Evolutionary conservation across 2,113 vertebrate species (phyloP), one percentile per base, ranked within the genome.

Genomic region (Oncorhynchus masou): DNA sequence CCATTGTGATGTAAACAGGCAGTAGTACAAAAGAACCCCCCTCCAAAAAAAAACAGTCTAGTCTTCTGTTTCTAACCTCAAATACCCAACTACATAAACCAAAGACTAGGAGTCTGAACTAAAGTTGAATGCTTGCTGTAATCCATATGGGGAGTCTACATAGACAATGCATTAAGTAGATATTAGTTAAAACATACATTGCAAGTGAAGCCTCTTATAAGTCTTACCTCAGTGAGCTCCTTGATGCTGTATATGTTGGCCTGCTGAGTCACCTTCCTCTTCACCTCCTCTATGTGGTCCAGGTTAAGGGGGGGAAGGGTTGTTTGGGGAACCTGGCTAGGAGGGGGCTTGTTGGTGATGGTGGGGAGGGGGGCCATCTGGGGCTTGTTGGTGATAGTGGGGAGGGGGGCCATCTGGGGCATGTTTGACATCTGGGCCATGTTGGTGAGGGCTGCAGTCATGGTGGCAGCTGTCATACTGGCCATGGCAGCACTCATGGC

Each of bases 211-310:
- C 51, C 76, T 68, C 39, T 45, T 22, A 12, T 4, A 25, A 25
- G 8, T 64, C 60, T 22, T 7, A 70, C 68, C 64, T 51, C 62
- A 7, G 15, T 29, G 15, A 70, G 68, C 24, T 70, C 71, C 91
- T 94, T 96, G 82, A 99, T 95, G 19, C 96, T 98, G 71, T 96
- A 96, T 88, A 96, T 96, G 75, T 96, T 97, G 24, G 96, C 96
- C 75, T 98, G 97, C 85, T 98, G 96, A 77, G 93, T 94, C 83
- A 96, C 94, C 90, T 98, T 98, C 83, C 93, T 96, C 95, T 81
- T 99, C 86, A 88, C 95, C 91, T 94, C 93, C 74, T 92, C 92
- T 0, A 94, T 94, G 86, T 92, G 92, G 83, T 92, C 93, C 78
- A 94, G 74, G 83, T 94, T 94, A 34, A 94, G 88, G 75, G 91